Evolutionary conservation across 2,888 invertebrate species (phyloP), one percentile per base, ranked within the genome.

Genomic region (Brenthis daphne): DNA sequence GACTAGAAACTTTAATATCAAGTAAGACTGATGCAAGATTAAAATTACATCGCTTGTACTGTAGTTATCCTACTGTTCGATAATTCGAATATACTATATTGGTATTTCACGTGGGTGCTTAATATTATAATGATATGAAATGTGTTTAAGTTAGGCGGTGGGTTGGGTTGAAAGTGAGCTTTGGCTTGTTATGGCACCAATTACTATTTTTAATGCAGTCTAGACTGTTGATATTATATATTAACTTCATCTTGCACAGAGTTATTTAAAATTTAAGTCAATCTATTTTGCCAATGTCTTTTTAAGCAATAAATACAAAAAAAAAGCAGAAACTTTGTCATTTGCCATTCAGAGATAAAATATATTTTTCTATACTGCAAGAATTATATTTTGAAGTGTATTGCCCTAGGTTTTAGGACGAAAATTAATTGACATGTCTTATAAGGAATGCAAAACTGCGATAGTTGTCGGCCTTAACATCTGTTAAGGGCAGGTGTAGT

Each of bases 391-490:
- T 13, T 63, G 20, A n/a, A 54, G 20, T 63, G 13, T 67, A 58
- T 29, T 64, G 4, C 47, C 24, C 12, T 56, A 33, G 0, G n/a
- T 51, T 43, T 70, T 57, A 57, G 50, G 61, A 14, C 64, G 43
- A 67, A 33, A 65, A 47, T 70, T 33, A 56, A 67, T 63, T 72
- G 56, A 33, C 53, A 54, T 63, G 58, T 56, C 20, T 65, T 57
- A 74, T 67, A 71, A 68, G 77, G 77, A 78, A 79, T 78, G 81
- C 78, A 82, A 79, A 82, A 76, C 73, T 72, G 78, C 77, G 90
- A 91, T 91, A 87, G 91, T 90, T 86, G 91, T 88, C 77, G 87
- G 82, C 91, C 91, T 91, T 83, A 87, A 79, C 83, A 80, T 80
- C 67, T 73, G 72, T 78, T 89, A 88, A 90, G 90, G 90, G 82